Base-by-base conservation (phyloP, 2,113 vertebrate species). In the Todiramphus chloris region DNA sequence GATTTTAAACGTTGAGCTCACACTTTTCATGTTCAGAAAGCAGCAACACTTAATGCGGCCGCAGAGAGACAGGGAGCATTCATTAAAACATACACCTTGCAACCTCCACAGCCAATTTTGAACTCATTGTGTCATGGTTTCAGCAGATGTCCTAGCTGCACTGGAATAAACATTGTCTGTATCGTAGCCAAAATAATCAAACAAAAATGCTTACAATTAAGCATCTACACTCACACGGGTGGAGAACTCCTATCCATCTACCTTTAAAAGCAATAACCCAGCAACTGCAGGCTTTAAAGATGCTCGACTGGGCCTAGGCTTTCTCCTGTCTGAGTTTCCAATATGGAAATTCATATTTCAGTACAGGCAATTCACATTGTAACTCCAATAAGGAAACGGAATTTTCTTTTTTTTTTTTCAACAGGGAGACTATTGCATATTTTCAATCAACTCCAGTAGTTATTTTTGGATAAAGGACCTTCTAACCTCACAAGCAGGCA, bases 1-100 rank as follows among this genome's bases (percentile, higher is more conserved):
- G 98, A 98, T 98, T 98, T 98, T 97, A 67, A 95, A 96, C 90
- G 97, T 97, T 93, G 91, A 93, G 91, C 96, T 97, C 70, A 15
- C 88, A 94, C 85, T 97, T 93, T 60, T 92, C 90, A 58, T 35
- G 59, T 96, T 97, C 91, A 95, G 93, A 91, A 96, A 97, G 44
- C 83, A 93, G 69, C 33, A 68, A 53, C 41, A 50, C 41, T 80
- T 86, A 81, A 69, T 58, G 67, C 3, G 14, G 85, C 53, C 62
- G 77, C 31, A 27, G 53, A 76, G 68, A 75, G 76, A 79, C 3
- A 58, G 53, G 70, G 66, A 91, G 59, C 70, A 73, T 53, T 87
- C 83, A 94, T 84, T 93, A 92, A 89, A 87, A 56, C 66, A 50
- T 5, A 82, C 19, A 89, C 66, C 66, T 79, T 79, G 64, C 59